Conservation (phyloP, 2,888 invertebrate genomes). For the Acheta domesticus region DNA sequence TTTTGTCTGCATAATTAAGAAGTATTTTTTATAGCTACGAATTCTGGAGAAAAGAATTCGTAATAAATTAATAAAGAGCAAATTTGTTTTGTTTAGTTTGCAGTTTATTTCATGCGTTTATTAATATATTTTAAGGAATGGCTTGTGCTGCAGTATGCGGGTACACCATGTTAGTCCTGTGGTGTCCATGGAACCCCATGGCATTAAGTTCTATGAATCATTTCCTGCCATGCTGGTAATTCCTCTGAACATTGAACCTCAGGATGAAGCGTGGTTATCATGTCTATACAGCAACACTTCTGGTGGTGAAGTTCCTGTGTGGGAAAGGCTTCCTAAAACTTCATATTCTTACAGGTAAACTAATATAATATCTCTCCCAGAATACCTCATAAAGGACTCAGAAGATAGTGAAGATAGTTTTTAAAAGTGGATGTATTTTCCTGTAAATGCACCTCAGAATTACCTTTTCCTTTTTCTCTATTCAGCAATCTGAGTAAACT, state of each 20-base stretch:
- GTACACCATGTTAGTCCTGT: constrained; percentile 40
- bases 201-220: constrained; percentile 39
- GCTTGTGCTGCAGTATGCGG: constrained; percentile 32
- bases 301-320: constrained; percentile 36
- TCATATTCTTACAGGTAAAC: constrained; percentile 35
- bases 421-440: too few species aligned
- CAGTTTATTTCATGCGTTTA: too few species aligned
- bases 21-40: too few species aligned
- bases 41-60: too few species aligned
- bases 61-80: too few species aligned
- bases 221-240: constrained; percentile 40
- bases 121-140: constrained; percentile 20
- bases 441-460: too few species aligned
- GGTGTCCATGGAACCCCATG: constrained; percentile 41
- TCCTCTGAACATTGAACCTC: constrained; percentile 38
- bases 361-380: neutral
- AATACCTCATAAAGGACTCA: too few species aligned
- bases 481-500: too few species aligned
- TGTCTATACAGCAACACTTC: constrained; percentile 40
- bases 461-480: too few species aligned
- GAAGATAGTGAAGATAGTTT: too few species aligned
- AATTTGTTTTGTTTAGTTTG: too few species aligned
- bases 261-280: constrained; percentile 37
- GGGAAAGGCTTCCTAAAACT: constrained; percentile 38
- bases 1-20: too few species aligned